phyloP scores from a whole-genome alignment of 2,797 vertebrate genomes.

The Microhierax caerulescens region DNA sequence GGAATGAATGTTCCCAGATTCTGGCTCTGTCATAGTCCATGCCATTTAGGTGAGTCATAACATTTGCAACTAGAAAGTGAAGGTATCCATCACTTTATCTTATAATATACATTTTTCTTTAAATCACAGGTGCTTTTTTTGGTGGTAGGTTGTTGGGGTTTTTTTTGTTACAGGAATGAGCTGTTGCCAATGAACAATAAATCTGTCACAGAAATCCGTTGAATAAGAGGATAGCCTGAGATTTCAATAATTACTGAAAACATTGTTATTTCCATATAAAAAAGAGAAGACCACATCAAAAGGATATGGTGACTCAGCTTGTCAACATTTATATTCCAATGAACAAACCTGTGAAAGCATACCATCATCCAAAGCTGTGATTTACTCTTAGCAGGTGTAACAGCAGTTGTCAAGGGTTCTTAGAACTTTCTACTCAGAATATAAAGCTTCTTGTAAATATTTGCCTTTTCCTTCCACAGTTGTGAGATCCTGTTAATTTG shows the following conservation, averaged over 20 bases:
- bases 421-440: not conserved
- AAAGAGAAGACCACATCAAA: not conserved
- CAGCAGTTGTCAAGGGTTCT: not conserved
- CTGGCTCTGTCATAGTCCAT: not conserved
- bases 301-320: not conserved
- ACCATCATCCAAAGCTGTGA: not conserved
- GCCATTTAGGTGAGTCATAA: not conserved
- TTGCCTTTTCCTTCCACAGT: not conserved
- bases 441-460: not conserved
- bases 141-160: not conserved
- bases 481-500: not conserved
- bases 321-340: not conserved
- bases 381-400: not conserved
- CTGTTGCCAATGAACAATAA: not conserved
- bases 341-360: not conserved
- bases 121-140: not conserved
- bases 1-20: not conserved
- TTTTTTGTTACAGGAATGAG: not conserved
- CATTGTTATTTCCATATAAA: not conserved
- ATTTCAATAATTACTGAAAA: not conserved
- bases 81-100: not conserved
- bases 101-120: not conserved
- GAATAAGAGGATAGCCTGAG: not conserved
- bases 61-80: not conserved
- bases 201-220: not conserved